Base-by-base conservation (phyloP, 2,113 vertebrate genomes). In the Equus przewalskii region DNA sequence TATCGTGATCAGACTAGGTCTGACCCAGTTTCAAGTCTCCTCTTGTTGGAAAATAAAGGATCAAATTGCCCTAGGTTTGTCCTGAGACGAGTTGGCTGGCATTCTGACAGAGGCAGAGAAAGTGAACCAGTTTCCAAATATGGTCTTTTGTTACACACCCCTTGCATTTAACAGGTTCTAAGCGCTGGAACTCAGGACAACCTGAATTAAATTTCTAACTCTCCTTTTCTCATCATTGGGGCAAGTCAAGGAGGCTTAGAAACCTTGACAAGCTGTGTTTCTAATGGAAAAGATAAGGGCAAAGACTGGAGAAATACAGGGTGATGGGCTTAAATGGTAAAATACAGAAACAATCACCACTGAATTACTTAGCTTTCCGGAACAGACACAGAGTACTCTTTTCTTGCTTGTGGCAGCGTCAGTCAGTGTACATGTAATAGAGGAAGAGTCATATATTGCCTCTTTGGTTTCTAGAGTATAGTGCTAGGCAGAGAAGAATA, bases 21-120 rank as follows among this genome's bases (percentile, higher is more conserved):
- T 81, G 36, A 88, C 33, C 65, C 56, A 28, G 41, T 90, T 49
- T 95, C 80, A 11, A 79, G 65, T 73, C 28, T 95, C 26, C 7
- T 82, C 46, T 33, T 60, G 24, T 28, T 51, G 26, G 22, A n/a
- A 82, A 85, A 69, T 54, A 94, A 41, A 70, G n/a, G 18, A 30
- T 24, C 14, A 60, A 56, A 4, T 86, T 64, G 78, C 14, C 36
- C 5, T 12, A 44, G 75, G 60, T 30, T 91, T 91, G 93, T 76
- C 72, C 51, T 58, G 56, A 78, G 44, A 69, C 14, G 16, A 22
- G 21, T 56, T 78, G 72, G 73, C 16, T 85, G 44, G 24, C n/a
- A 46, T 54, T 75, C 26, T 82, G 22, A 56, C n/a, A 83, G 16
- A 81, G 30, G 9, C 26, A 72, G 51, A 79, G 64, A 49, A 83